A percentile compares a stretch with the other conserved stretches of the same genome.
These are phyloP conservation scores for Asobara japonica DNA, from an alignment of 1,140 invertebrate species.

Conservation along the genomic window DNA sequence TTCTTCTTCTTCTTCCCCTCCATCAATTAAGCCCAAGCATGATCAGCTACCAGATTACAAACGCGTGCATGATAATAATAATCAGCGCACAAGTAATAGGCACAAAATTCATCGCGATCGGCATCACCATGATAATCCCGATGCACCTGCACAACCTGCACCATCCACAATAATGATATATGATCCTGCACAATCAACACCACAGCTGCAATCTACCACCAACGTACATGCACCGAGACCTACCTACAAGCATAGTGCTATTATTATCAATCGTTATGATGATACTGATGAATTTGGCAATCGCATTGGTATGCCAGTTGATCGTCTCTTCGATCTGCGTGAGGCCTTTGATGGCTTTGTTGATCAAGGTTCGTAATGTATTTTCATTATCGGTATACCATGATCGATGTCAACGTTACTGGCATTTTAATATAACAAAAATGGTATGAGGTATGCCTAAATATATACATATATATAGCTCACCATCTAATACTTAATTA, in stretches of 20 bases:
- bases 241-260: slow-evolving; percentile 63
- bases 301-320: slow-evolving; percentile 58
- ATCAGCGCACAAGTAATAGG: slow-evolving; percentile 31
- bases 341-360: slow-evolving; percentile 63
- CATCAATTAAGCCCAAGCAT: slow-evolving; percentile 62
- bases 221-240: slow-evolving; percentile 63
- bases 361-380: slow-evolving; percentile 63
- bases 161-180: slow-evolving; percentile 39
- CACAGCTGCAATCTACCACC: slow-evolving; percentile 52
- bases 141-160: slow-evolving; percentile 38
- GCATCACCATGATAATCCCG: slow-evolving; percentile 32
- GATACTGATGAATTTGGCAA: slow-evolving; percentile 45
- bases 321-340: slow-evolving; percentile 60
- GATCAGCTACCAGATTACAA: slow-evolving; percentile 56
- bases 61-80: slow-evolving; percentile 47
- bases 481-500: too few relatives aligned
- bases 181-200: slow-evolving; percentile 54
- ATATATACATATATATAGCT: too few relatives aligned
- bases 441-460: too few relatives aligned
- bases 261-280: slow-evolving; percentile 61
- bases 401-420: not conserved
- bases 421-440: too few relatives aligned
- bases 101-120: slow-evolving; percentile 38
- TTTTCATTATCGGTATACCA: slow-evolving; percentile 17
- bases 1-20: slow-evolving; percentile 42